Evolutionary conservation across 2,888 invertebrate species (phyloP).

Genomic region (Cantharis lateralis): DNA sequence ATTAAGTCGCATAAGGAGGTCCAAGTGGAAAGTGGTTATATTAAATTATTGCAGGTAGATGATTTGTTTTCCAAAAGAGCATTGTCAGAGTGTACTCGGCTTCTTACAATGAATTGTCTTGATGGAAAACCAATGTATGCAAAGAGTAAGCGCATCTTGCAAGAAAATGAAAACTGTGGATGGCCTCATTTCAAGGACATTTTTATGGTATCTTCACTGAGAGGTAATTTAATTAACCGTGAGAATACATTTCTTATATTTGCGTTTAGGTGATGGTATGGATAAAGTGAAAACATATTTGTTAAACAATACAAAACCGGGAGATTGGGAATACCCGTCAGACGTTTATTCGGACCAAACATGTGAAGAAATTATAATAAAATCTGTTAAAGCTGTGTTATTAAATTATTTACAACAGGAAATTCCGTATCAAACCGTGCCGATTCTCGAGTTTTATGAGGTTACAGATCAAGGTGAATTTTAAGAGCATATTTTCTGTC

Average conservation of each 20-base stretch:
- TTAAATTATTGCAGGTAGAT: slow-evolving; percentile 63
- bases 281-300: slow-evolving; percentile 63
- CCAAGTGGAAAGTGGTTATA: background rate
- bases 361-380: slow-evolving; percentile 69
- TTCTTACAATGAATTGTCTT: slow-evolving; percentile 65
- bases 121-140: slow-evolving; percentile 45
- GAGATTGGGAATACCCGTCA: slow-evolving; percentile 70
- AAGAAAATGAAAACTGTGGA: slow-evolving; percentile 49
- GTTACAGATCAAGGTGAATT: slow-evolving; percentile 59
- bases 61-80: slow-evolving; percentile 70
- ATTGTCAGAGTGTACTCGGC: slow-evolving; percentile 72
- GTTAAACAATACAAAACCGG: slow-evolving; percentile 66
- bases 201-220: slow-evolving; percentile 89
- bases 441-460: slow-evolving; percentile 70
- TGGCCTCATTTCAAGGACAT: slow-evolving; percentile 86
- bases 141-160: slow-evolving; percentile 33
- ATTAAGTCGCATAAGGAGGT: too few species aligned
- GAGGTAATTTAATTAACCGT: slow-evolving; percentile 69
- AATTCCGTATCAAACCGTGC: slow-evolving; percentile 79
- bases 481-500: background rate
- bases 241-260: slow-evolving; percentile 46
- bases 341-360: slow-evolving; percentile 75
- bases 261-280: slow-evolving; percentile 47
- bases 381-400: slow-evolving; percentile 80
- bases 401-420: slow-evolving; percentile 83